Base-by-base conservation (phyloP, 1,140 invertebrate species). In the Phthorimaea operculella region DNA sequence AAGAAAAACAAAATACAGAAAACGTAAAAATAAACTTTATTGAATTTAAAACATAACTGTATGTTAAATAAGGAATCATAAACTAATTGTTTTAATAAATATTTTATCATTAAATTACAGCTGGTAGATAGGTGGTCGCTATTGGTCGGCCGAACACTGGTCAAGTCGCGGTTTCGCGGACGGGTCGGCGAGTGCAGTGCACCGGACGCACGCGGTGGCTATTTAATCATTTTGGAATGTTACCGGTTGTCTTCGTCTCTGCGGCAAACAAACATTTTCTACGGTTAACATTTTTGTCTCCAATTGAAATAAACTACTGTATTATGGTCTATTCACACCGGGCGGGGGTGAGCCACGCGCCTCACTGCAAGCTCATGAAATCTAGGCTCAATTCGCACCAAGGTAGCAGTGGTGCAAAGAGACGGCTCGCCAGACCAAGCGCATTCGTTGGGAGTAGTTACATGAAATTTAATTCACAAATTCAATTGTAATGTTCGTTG, bases 161-260 rank as follows among this genome's bases (percentile, higher is more conserved):
- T 28, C 36, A 39, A 39, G 36, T 39, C 36, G 36, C 36, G 10
- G 36, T 39, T n/a, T 12, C 36, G 10, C 36, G 36, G 8, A 5
- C 36, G n/a, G 36, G 10, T 39, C 36, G 36, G 36, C 10, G 36
- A 39, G 36, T 39, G 36, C 16, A 14, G 44, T 47, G 44, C 11
- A 15, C 21, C 6, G 21, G 16, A 15, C 44, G 44, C 44, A 17
- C 44, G 11, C 44, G 44, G 16, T 17, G 44, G 44, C 14, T 47
- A 47, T 47, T 16, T 70, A 63, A 79, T 83, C 78, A 83, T 79
- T 83, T 81, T 74, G 78, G 76, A 76, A 83, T 75, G 70, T 77
- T 83, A 75, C 71, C 74, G 59, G 74, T 63, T 21, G 74, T 77
- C 79, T 83, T 83, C 75, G 70, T 77, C 66, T 83, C 79, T 81